These are phyloP conservation scores for Drosophila engyochracea DNA, from an alignment of 2,888 invertebrate genomes.

Conservation along the genomic window DNA sequence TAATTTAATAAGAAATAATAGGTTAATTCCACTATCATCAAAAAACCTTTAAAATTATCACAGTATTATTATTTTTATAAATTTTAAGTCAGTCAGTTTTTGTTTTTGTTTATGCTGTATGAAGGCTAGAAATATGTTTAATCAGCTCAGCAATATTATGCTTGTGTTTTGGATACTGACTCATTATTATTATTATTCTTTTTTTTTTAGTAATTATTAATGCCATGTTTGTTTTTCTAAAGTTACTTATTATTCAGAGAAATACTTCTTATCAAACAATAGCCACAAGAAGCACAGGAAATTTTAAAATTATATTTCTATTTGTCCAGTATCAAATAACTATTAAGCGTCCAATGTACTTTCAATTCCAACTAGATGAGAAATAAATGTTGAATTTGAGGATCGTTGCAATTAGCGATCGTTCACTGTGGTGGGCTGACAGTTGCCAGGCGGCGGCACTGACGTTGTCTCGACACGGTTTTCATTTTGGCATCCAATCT, in stretches of 20 bases:
- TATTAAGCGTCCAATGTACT: neutral
- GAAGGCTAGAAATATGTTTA: neutral
- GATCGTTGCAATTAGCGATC: neutral
- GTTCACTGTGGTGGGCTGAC: slow-evolving; percentile 1
- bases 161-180: neutral
- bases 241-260: neutral
- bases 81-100: neutral
- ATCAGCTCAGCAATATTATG: neutral
- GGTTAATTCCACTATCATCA: neutral
- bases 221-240: neutral
- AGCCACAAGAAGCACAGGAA: neutral
- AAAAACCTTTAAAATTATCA: neutral
- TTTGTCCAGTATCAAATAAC: neutral
- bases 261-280: neutral
- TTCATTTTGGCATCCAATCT: slow-evolving; percentile 7
- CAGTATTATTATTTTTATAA: neutral
- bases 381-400: neutral
- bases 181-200: neutral
- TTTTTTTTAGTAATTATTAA: neutral
- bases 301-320: neutral
- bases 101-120: neutral
- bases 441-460: neutral
- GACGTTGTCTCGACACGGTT: slow-evolving; percentile 4
- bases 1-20: neutral
- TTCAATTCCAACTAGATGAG: neutral